These are phyloP conservation scores for Tapera naevia DNA, from an alignment of 2,797 vertebrate species.

Conservation along the genomic window DNA sequence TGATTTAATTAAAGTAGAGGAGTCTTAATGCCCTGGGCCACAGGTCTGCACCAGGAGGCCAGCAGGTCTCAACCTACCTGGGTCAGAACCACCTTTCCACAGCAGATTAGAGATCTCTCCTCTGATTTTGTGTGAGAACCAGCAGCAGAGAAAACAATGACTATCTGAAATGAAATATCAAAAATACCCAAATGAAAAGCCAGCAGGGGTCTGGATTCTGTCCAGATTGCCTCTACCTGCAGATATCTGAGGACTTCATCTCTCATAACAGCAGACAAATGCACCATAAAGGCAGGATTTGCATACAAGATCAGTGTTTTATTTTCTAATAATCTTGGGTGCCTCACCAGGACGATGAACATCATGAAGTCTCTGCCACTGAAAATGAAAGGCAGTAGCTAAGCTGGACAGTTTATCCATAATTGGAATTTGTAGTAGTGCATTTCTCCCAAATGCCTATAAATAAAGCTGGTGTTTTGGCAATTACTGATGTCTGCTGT, in stretches of 20 bases:
- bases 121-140: neutral
- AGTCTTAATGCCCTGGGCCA: accelerated
- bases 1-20: neutral
- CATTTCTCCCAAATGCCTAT: conserved; percentile 62
- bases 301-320: neutral
- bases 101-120: no score
- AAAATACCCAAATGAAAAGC: neutral
- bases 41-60: neutral
- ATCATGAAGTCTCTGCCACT: neutral
- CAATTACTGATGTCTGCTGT: conserved; percentile 69
- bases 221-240: neutral
- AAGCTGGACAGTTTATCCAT: conserved; percentile 56
- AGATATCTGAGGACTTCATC: accelerated
- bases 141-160: neutral
- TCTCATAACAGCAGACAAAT: neutral
- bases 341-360: neutral
- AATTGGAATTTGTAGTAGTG: conserved; percentile 64
- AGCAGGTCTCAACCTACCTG: neutral
- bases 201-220: neutral
- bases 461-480: conserved; percentile 66
- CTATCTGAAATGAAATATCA: neutral
- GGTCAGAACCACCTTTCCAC: neutral
- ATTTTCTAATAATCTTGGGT: neutral
- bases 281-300: neutral
- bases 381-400: conserved; percentile 36